A percentile compares a stretch with the other conserved stretches of the same genome.
Evolutionary conservation across 2,797 vertebrate genomes (phyloP).

Genomic region (Denticeps clupeoides): DNA sequence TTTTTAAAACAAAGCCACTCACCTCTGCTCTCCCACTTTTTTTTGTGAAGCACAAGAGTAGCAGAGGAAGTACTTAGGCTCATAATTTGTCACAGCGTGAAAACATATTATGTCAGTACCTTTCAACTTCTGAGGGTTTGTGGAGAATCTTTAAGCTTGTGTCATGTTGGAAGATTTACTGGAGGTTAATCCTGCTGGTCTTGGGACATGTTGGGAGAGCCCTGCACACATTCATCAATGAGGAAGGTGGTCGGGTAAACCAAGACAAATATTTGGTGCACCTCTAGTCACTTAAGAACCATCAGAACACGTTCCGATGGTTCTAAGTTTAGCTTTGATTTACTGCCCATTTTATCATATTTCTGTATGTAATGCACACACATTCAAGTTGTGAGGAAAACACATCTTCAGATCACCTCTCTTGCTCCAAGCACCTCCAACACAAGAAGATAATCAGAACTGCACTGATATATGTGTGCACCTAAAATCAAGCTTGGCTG

Average conservation of each 20-base stretch:
- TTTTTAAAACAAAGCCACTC: slow-evolving; percentile 4
- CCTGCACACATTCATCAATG: slow-evolving; percentile 30
- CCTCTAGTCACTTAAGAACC: slow-evolving; percentile 31
- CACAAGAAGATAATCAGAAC: too few relatives aligned
- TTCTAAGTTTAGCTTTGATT: slow-evolving; percentile 34
- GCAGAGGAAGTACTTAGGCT: slow-evolving; percentile 27
- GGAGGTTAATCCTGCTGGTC: slow-evolving; percentile 31
- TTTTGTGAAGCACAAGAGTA: slow-evolving; percentile 9
- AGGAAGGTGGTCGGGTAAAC: slow-evolving; percentile 8
- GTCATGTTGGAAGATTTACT: slow-evolving; percentile 31
- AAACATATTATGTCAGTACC: slow-evolving; percentile 20
- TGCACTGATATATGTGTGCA: too few relatives aligned
- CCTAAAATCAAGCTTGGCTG: too few relatives aligned
- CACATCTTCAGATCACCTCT: too few relatives aligned
- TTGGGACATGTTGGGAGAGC: slow-evolving; percentile 19
- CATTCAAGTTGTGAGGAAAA: too few relatives aligned
- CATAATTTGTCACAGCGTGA: slow-evolving; percentile 19
- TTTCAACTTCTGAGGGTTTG: slow-evolving; percentile 8
- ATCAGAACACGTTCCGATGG: slow-evolving; percentile 17
- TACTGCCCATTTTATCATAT: slow-evolving; percentile 23
- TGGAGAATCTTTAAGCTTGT: slow-evolving; percentile 17
- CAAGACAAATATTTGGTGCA: slow-evolving; percentile 23
- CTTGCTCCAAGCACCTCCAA: too few relatives aligned
- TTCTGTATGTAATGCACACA: too few relatives aligned
- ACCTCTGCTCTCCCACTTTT: neutral